Base-by-base conservation (phyloP, 2,888 invertebrate genomes). In the Lasioglossum malachurum region DNA sequence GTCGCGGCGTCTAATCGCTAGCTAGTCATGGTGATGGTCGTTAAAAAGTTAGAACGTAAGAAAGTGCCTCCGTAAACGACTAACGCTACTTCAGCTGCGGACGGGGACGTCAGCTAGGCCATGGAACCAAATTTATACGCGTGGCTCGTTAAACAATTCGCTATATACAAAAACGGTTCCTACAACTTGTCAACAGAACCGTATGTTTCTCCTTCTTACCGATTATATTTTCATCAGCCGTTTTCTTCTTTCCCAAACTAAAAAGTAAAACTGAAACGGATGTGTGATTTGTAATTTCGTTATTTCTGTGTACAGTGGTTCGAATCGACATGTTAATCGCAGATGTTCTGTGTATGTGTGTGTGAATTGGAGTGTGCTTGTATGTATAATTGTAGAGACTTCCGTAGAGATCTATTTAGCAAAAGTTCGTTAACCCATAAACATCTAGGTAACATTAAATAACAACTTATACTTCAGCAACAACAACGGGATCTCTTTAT, bases 391-490 rank as follows among this genome's bases (percentile, higher is more conserved):
- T 41, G 46, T 75, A 46, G 83, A 80, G 71, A 75, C 79, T 82
- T 53, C 79, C 79, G 71, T 86, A 90, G 87, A 89, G 89, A 93
- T 84, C 89, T 89, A 90, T 86, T 92, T 90, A 91, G 90, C 89
- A 87, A 92, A 93, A 90, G 82, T 87, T 88, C 84, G 83, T 91
- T 78, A 87, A 86, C 85, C 87, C 76, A 90, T 91, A 89, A 90
- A 88, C 86, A 87, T 90, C 91, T 94, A 93, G 88, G 92, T 83
- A 94, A 93, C 92, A 93, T 92, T 93, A 91, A 92, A 83, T 93
- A 94, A 94, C 94, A 94, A 94, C 93, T 93, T 93, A 93, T 91
- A 87, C 80, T 90, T 92, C 92, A 92, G 92, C 93, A 93, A 93
- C 92, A 94, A 93, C 92, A 94, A 93, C 92, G 92, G 93, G 84